These are phyloP conservation scores for Sinopyrophorus schimmeli DNA, from an alignment of 2,888 invertebrate species.

Conservation along the genomic window DNA sequence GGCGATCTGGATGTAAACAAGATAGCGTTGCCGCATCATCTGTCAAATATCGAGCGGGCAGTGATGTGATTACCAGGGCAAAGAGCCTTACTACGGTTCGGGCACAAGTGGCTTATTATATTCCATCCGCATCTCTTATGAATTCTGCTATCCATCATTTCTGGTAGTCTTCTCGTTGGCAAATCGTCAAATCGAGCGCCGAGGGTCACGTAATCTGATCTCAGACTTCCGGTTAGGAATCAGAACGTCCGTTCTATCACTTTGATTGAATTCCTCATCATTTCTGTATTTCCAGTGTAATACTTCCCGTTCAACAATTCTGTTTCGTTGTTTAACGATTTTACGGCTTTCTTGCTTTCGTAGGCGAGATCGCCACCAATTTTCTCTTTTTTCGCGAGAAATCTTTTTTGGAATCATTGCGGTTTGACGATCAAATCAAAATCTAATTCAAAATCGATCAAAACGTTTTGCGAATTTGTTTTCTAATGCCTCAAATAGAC, in stretches of 20 bases:
- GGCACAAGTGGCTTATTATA: slow-evolving; percentile 51
- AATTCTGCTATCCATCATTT: slow-evolving; percentile 51
- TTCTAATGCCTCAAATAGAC: too few relatives aligned
- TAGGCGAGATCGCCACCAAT: too few relatives aligned
- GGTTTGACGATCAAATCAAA: too few relatives aligned
- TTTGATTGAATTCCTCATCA: slow-evolving; percentile 44
- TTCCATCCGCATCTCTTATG: slow-evolving; percentile 49
- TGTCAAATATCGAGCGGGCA: slow-evolving; percentile 36
- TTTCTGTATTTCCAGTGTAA: slow-evolving; percentile 31
- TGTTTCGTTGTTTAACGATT: slow-evolving; percentile 22
- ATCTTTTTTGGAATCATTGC: too few relatives aligned
- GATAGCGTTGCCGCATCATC: slow-evolving; percentile 34
- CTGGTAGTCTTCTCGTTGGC: slow-evolving; percentile 47
- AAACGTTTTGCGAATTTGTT: too few relatives aligned
- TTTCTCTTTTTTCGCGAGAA: too few relatives aligned
- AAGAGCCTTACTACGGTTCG: slow-evolving; percentile 32
- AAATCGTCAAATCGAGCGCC: slow-evolving; percentile 51
- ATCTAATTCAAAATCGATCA: too few relatives aligned
- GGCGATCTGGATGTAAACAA: slow-evolving; percentile 25
- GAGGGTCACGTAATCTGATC: slow-evolving; percentile 51
- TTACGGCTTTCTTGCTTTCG: too few relatives aligned
- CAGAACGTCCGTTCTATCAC: slow-evolving; percentile 42
- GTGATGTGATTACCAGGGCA: slow-evolving; percentile 38
- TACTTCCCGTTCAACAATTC: slow-evolving; percentile 26
- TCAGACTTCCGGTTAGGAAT: slow-evolving; percentile 40